phyloP scores from a whole-genome alignment of 2,113 vertebrate species.

The Triplophysa dalaica region DNA sequence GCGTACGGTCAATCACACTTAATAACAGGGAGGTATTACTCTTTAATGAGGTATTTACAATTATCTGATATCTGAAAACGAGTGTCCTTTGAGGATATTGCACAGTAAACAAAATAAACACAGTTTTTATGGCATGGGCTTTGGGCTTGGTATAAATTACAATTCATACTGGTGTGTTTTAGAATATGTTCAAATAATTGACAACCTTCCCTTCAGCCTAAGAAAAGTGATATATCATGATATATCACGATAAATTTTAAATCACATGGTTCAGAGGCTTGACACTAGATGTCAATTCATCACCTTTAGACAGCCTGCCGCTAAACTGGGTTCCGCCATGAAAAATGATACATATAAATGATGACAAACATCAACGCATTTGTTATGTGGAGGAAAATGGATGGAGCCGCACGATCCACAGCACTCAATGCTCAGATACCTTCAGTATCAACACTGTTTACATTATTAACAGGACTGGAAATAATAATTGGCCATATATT shows the following conservation, averaged over 20 bases:
- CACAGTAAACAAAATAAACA: conserved; percentile 36
- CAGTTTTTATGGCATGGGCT: background rate
- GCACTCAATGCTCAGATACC: conserved; percentile 69
- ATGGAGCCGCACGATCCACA: background rate
- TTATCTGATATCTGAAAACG: conserved; percentile 17
- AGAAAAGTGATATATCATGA: conserved; percentile 37
- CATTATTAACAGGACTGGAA: conserved; percentile 85
- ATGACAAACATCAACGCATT: conserved; percentile 78
- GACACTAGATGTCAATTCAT: conserved; percentile 74
- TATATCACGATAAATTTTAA: conserved; percentile 52
- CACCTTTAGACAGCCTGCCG: conserved; percentile 72
- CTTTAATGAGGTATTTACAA: conserved; percentile 49
- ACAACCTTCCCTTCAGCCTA: conserved; percentile 19
- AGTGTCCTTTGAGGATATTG: conserved; percentile 32
- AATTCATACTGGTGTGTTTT: conserved; percentile 25
- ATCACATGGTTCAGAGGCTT: conserved; percentile 67
- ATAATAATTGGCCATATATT: conserved; percentile 90
- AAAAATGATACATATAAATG: conserved; percentile 77
- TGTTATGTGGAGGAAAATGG: conserved; percentile 60
- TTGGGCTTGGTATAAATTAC: conserved; percentile 31
- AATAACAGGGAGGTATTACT: conserved; percentile 58
- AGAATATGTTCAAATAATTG: conserved; percentile 14
- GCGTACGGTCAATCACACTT: conserved; percentile 60
- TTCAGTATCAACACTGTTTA: conserved; percentile 77
- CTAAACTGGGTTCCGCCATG: conserved; percentile 72